A percentile compares a stretch with the other conserved stretches of the same genome.
phyloP scores from a whole-genome alignment of 2,113 vertebrate genomes.

The Aptenodytes patagonicus region DNA sequence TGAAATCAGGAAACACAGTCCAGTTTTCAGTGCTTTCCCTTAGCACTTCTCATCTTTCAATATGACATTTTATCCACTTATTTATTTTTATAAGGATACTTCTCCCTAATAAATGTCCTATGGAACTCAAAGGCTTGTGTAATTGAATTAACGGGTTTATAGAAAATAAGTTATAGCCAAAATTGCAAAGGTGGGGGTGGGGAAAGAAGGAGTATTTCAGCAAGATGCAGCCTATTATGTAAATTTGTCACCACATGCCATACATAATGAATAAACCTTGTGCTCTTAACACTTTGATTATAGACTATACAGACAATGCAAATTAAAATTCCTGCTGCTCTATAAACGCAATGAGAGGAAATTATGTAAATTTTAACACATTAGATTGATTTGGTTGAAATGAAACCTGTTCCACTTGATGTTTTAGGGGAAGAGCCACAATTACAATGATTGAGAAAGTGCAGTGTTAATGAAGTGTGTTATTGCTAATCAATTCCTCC shows the following conservation, averaged over 20 bases:
- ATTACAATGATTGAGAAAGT: slow-evolving; percentile 75
- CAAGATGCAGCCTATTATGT: slow-evolving; percentile 45
- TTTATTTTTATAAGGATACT: not conserved
- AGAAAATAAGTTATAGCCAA: not conserved
- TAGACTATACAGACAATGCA: slow-evolving; percentile 71
- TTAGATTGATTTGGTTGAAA: slow-evolving; percentile 69
- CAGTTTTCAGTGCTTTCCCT: not conserved
- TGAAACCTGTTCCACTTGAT: slow-evolving; percentile 49
- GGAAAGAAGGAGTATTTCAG: slow-evolving; percentile 1
- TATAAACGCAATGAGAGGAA: slow-evolving; percentile 50
- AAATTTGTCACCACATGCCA: slow-evolving; percentile 54
- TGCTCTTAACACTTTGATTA: slow-evolving; percentile 74
- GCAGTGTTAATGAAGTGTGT: slow-evolving; percentile 70
- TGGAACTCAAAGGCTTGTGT: not conserved
- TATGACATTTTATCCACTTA: not conserved
- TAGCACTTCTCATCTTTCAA: not conserved
- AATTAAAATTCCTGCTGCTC: slow-evolving; percentile 67
- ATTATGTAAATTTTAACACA: slow-evolving; percentile 63
- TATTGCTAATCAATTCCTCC: slow-evolving; percentile 70
- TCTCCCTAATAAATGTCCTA: not conserved
- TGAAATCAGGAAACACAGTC: not conserved
- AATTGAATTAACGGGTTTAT: slow-evolving; percentile 3
- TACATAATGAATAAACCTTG: slow-evolving; percentile 65
- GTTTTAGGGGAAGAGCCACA: slow-evolving; percentile 58
- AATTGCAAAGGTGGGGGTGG: not conserved